These are phyloP conservation scores for Perizoma affinitatum DNA, from an alignment of 2,888 invertebrate species.

Conservation along the genomic window DNA sequence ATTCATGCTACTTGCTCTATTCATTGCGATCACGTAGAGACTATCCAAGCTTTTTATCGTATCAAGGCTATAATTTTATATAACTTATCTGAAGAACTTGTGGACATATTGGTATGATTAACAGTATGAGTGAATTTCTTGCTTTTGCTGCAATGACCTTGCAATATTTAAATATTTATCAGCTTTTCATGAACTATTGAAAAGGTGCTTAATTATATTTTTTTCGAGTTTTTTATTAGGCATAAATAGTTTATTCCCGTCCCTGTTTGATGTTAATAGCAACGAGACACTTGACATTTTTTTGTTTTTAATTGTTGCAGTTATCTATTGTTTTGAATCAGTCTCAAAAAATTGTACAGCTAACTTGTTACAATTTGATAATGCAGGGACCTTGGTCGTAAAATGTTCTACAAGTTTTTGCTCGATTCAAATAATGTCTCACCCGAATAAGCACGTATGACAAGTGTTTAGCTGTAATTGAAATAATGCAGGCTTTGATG, in stretches of 20 bases:
- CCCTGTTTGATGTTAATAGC: too few species aligned
- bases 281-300: too few species aligned
- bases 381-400: constrained; percentile 36
- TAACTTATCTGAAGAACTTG: not conserved
- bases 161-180: too few species aligned
- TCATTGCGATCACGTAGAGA: constrained; percentile 51
- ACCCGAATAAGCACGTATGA: constrained; percentile 39
- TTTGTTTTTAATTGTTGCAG: constrained; percentile 22
- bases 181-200: too few species aligned
- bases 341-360: not conserved
- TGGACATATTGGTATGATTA: too few species aligned
- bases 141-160: too few species aligned
- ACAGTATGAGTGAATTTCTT: too few species aligned
- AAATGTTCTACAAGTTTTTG: constrained; percentile 30
- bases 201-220: too few species aligned
- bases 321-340: constrained; percentile 30
- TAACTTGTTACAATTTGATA: constrained; percentile 16
- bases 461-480: constrained; percentile 15
- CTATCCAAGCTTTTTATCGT: not conserved
- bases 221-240: too few species aligned
- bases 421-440: constrained; percentile 35
- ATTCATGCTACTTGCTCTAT: constrained; percentile 24
- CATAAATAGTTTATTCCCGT: too few species aligned
- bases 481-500: constrained; percentile 22
- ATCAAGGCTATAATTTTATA: constrained; percentile 6